phyloP scores from a whole-genome alignment of 2,888 invertebrate genomes.

The Apantesis nais region DNA sequence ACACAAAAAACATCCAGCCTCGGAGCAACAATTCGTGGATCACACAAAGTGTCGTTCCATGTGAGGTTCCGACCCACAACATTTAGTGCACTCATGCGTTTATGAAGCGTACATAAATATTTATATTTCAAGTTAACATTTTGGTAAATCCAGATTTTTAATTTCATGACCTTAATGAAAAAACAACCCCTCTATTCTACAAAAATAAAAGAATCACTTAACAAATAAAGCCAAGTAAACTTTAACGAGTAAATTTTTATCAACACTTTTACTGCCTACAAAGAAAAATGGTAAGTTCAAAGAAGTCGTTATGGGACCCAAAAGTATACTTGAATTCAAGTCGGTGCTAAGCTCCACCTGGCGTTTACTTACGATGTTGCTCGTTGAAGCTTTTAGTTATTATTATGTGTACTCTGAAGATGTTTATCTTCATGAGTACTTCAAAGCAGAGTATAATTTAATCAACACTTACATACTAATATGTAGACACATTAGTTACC shows the following conservation, averaged over 20 bases:
- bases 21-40: too few relatives aligned
- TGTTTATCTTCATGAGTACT: too few relatives aligned
- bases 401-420: background rate
- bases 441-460: background rate
- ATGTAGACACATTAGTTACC: background rate
- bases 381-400: slow-evolving; percentile 28
- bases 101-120: too few relatives aligned
- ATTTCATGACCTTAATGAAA: background rate
- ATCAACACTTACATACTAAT: background rate
- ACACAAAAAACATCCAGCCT: too few relatives aligned
- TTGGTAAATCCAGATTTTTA: too few relatives aligned
- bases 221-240: background rate
- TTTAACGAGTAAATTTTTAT: slow-evolving; percentile 18
- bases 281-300: slow-evolving; percentile 37
- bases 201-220: background rate
- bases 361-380: slow-evolving; percentile 43
- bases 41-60: too few relatives aligned
- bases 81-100: too few relatives aligned
- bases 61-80: too few relatives aligned
- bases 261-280: slow-evolving; percentile 30
- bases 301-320: slow-evolving; percentile 45
- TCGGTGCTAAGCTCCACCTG: slow-evolving; percentile 44
- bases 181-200: background rate
- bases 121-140: too few relatives aligned
- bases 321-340: slow-evolving; percentile 45